Base-by-base conservation (phyloP, 1,140 invertebrate species). In the Drosophila bifasciata region DNA sequence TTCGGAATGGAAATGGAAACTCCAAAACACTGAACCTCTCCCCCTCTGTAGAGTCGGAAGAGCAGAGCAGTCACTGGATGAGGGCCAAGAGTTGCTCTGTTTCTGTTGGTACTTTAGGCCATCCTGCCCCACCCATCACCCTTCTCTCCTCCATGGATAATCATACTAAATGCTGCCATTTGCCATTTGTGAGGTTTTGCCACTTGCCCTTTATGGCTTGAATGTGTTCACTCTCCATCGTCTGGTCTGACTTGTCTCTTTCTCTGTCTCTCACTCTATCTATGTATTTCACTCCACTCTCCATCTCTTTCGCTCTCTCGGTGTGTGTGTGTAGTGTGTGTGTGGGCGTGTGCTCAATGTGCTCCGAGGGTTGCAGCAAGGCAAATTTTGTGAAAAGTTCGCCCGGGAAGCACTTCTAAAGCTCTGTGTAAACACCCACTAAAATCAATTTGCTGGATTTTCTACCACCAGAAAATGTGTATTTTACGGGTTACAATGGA, bases 111-210 rank as follows among this genome's bases (percentile, higher is more conserved):
- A 68, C 64, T 68, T 32, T 49, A 72, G 5, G 40, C 19, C 56
- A 50, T 39, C 66, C 15, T 16, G 36, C 48, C 16, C 6, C 5
- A 6, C 23, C 23, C 3, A 5, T 8, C 1, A 5, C 40, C 50
- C 49, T 39, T 11, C 16, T n/a, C 16, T 28, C 48, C 56, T 41
- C 6, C 44, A 60, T 89, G 71, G 75, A 86, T 90, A 77, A 90
- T 90, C 76, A 78, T 90, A 79, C 76, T 90, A 89, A 90, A 90
- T 85, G 88, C 89, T 90, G 89, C 89, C 89, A 90, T 90, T 90
- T 90, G 84, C 89, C 89, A 90, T 89, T 90, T 90, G 85, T 89
- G 89, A 85, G 89, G 89, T 90, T 90, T 90, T 84, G 89, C 83
- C 89, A 89, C 76, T 90, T 90, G 88, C 79, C 89, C 89, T 86